Base-by-base conservation (phyloP, 92 coral and sea anemone genomes). In the Umimayanthus kanabou region DNA sequence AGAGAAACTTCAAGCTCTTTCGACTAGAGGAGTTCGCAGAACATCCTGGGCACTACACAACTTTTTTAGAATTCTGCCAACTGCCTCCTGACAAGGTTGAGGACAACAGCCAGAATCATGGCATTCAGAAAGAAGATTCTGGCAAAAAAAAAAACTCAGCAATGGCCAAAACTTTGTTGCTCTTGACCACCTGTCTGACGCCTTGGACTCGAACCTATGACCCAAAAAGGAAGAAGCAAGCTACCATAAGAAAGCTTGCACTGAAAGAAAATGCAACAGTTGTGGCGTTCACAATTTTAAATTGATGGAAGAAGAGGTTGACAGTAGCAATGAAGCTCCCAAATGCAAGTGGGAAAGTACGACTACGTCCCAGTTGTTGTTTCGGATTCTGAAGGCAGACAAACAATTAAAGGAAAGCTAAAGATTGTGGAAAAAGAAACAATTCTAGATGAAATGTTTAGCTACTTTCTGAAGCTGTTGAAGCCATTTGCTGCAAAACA, bases 361-460 rank as follows among this genome's bases (percentile, higher is more conserved):
- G 29, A 67, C 10, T 75, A 75, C 25, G 49, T 75, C 40, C 20
- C n/a, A 2, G 23, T 75, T 6, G 85, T 80, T 33, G 73, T 73
- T 39, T 70, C 18, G 9, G 84, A 75, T 39, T 70, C 53, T 39
- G 85, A 82, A 69, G 82, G 72, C 50, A 64, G 85, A 9, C 42
- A 77, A 40, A 42, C 79, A 18, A 84, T 39, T 20, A 88, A 86
- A 50, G 82, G 57, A 43, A 88, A 89, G 39, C 73, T 75, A 0
- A 82, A 89, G 70, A 43, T 75, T 4, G 88, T 82, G 33, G 45
- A 28, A 5, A 76, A 88, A 58, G 47, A 73, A 45, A 88, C 91
- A 18, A 71, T 83, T 55, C 87, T 87, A 0, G 80, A 81, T 75
- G 90, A 80, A 80, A 88, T 88, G 81, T 88, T 88, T 66, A 30